Percentiles rank a stretch among this genome's conserved stretches.
phyloP scores from a whole-genome alignment of 2,113 vertebrate species.

The Chlorodrepanis virens region DNA sequence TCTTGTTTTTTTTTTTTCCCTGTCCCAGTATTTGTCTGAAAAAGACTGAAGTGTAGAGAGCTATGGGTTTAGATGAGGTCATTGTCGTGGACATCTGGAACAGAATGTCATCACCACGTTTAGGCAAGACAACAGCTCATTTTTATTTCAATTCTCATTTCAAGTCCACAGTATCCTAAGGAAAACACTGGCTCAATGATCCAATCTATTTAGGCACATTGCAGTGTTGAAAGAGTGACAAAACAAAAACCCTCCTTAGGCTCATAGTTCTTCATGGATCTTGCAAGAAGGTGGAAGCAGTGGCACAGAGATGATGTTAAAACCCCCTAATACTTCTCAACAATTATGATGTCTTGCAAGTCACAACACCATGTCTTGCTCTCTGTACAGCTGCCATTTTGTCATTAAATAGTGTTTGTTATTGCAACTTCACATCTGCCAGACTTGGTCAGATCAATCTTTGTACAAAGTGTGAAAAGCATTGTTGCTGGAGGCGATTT shows the following conservation, averaged over 20 bases:
- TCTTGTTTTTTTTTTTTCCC: not conserved
- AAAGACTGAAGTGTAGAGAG: not conserved
- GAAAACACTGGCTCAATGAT: not conserved
- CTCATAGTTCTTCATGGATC: not conserved
- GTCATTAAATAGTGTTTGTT: not conserved
- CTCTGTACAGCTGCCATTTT: not conserved
- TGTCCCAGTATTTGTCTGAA: not conserved
- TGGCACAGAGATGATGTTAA: not conserved
- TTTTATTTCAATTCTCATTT: conserved; percentile 13
- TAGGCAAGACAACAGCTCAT: not conserved
- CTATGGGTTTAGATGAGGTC: not conserved
- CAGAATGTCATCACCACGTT: not conserved
- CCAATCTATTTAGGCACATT: not conserved
- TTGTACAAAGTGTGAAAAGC: conserved; percentile 13
- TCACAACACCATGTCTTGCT: not conserved
- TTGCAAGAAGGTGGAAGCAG: not conserved
- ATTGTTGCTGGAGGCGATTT: not conserved
- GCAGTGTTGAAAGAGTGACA: not conserved
- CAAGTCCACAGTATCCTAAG: not conserved
- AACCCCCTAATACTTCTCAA: not conserved
- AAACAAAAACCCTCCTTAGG: not conserved
- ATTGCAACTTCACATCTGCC: conserved; percentile 10
- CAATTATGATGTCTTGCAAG: not conserved
- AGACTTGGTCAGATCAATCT: conserved; percentile 30
- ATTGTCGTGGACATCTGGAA: not conserved